Evolutionary conservation across 1,140 invertebrate species (phyloP).

Genomic region (Hycleus cichorii): DNA sequence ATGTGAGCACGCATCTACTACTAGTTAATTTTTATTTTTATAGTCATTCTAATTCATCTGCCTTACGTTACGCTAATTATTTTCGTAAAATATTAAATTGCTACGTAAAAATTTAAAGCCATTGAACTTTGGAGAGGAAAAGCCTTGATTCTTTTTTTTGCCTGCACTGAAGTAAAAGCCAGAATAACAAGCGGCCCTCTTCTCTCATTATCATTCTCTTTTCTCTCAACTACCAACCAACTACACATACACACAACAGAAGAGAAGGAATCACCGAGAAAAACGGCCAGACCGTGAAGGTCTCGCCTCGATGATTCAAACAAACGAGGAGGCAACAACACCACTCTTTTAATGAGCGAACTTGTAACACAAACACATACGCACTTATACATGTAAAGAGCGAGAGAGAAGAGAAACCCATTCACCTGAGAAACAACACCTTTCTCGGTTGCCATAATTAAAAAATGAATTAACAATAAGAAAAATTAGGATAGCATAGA

Average conservation of each 20-base stretch:
- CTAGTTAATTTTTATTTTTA: slow-evolving; percentile 9
- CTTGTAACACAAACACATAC: background rate
- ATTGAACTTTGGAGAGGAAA: slow-evolving; percentile 3
- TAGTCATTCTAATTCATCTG: background rate
- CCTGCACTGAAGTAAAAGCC: no score
- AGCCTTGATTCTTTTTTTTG: slow-evolving; percentile 5
- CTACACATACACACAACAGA: background rate
- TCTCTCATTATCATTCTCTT: no score
- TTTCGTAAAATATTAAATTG: background rate
- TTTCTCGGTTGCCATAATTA: no score
- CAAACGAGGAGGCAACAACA: slow-evolving; percentile 6
- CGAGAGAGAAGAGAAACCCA: background rate
- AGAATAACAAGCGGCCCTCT: no score
- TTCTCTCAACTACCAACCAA: no score
- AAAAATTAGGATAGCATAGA: no score
- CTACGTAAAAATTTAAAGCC: slow-evolving; percentile 1
- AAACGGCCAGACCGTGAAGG: slow-evolving; percentile 21
- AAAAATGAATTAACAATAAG: no score
- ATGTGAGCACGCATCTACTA: slow-evolving; percentile 11
- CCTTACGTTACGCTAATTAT: no score
- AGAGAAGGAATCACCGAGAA: slow-evolving; percentile 6
- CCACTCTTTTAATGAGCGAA: slow-evolving; percentile 11
- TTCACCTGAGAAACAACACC: slow-evolving; percentile 6
- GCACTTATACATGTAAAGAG: no score
- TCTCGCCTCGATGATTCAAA: slow-evolving; percentile 14